Conservation (phyloP, 37 sponge, comb jelly and placozoan genomes). For the Bolinopsis microptera region DNA sequence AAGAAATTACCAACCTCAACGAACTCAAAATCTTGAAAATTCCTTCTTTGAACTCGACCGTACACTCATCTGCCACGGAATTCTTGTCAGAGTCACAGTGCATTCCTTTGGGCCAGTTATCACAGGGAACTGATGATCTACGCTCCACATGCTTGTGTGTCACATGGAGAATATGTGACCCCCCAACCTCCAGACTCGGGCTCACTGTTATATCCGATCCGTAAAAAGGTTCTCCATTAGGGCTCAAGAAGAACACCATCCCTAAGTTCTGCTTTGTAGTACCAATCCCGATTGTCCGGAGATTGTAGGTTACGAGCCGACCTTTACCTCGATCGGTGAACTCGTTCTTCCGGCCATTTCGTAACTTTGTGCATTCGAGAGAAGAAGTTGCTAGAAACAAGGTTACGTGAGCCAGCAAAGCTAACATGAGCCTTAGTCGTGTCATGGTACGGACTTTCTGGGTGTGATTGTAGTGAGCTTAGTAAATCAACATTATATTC, state of each 20-base stretch:
- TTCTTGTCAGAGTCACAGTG: not conserved
- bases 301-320: not conserved
- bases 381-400: no score
- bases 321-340: not conserved
- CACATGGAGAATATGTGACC: not conserved
- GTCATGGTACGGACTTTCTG: no score
- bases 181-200: not conserved
- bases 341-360: not conserved
- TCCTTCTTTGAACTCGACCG: not conserved
- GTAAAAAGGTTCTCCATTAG: not conserved
- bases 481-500: no score
- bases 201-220: not conserved
- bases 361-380: not conserved
- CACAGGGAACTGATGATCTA: not conserved
- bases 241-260: not conserved
- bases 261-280: not conserved
- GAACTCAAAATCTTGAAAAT: not conserved
- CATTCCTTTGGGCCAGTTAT: not conserved
- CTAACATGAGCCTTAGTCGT: no score
- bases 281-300: not conserved
- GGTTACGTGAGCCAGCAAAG: no score
- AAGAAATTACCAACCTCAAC: not conserved
- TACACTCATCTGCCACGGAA: not conserved
- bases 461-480: no score
- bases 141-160: not conserved